Base-by-base conservation (phyloP, 2,797 vertebrate species). In the Sphenopsis melanotis region DNA sequence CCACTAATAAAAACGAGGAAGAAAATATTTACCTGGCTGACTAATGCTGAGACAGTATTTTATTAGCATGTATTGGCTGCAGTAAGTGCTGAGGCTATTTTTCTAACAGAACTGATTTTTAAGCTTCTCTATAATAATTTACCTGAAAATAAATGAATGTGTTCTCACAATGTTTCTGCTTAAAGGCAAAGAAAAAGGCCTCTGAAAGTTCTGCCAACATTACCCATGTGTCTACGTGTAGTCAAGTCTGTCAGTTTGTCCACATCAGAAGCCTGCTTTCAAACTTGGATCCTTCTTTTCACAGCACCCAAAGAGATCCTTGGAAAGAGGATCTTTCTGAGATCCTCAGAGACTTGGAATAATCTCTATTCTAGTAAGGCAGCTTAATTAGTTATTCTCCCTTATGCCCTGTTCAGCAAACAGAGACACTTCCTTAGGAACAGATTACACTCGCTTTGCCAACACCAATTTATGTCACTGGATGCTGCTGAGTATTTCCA, bases 1-100 rank as follows among this genome's bases (percentile, higher is more conserved):
- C 17, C 82, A 47, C 47, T 71, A 84, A 72, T 20, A 83, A 92
- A 92, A 91, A 42, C 7, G 2, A 75, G 46, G 44, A 90, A 89
- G 34, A 82, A 95, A 93, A 70, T 64, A 80, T 71, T 77, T 89
- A 92, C 87, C 76, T 77, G 71, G 36, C 60, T 74, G 75, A 66
- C 68, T 52, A 75, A 83, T 6, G 12, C 10, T 52, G n/a, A 80
- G 60, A 61, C 22, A 78, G 44, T 66, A 55, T 82, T 90, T 83
- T 74, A 82, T 72, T 34, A 81, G 53, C 32, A 36, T 7, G 15
- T 14, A 53, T 10, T 39, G 26, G 36, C 77, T 90, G 66, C 74
- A 90, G 64, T 22, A 55, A 47, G 84, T 27, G 30, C 21, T 69
- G 32, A 80, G 50, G 12, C 9, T 19, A 37, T 64, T 80, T 91